Percentiles rank a stretch among this genome's conserved stretches.
Conservation (phyloP, 2,113 vertebrate genomes). For the Egretta garzetta region DNA sequence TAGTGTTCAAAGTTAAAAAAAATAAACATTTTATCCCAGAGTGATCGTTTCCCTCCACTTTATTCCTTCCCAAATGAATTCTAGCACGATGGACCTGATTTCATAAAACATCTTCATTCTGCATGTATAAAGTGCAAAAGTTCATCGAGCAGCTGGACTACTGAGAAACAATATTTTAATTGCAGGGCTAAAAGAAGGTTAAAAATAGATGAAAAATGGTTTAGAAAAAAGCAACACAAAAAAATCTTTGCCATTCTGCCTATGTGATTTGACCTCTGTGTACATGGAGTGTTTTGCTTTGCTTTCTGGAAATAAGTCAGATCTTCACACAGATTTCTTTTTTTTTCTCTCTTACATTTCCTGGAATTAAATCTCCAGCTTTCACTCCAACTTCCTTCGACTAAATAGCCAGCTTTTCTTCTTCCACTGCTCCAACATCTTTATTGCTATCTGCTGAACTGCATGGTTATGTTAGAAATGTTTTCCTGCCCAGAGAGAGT, state of each 20-base stretch:
- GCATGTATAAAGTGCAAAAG: background rate
- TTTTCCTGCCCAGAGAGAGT: background rate
- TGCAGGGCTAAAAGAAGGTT: background rate
- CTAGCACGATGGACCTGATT: background rate
- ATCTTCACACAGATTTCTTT: background rate
- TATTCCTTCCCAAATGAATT: background rate
- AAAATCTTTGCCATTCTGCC: background rate
- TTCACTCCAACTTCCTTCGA: slow-evolving; percentile 27
- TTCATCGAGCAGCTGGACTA: background rate
- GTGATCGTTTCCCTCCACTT: background rate
- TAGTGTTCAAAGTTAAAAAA: background rate
- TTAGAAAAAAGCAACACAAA: background rate
- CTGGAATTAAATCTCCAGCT: slow-evolving; percentile 19
- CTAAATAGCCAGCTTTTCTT: background rate
- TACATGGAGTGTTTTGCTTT: background rate
- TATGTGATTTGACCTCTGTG: background rate
- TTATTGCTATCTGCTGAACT: slow-evolving; percentile 14
- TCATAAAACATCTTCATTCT: background rate
- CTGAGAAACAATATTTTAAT: background rate
- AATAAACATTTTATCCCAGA: background rate
- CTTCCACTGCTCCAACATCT: background rate
- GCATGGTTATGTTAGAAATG: background rate
- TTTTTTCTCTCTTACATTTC: background rate
- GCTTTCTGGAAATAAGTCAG: background rate
- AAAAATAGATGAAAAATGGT: background rate